Base-by-base conservation (phyloP, 2,888 invertebrate species). In the Netelia virgata region DNA sequence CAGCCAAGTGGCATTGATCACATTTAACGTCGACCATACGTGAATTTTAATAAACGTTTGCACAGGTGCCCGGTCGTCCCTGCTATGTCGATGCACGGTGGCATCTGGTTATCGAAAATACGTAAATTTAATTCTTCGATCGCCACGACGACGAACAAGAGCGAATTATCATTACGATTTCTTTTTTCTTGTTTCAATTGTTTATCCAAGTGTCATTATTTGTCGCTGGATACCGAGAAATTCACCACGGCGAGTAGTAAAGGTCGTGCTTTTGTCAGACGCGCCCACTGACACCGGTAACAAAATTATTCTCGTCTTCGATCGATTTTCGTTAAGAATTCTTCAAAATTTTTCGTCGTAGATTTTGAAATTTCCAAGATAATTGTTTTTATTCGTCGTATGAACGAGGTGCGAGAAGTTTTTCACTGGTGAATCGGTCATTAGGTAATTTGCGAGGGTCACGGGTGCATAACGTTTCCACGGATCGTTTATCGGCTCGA, bases 401-500 rank as follows among this genome's bases (percentile, higher is more conserved):
- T 28, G 11, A 61, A 61, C 3, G 8, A 23, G 18, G 61, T 20
- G 11, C 11, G 61, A 61, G 10, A 61, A 28, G 28, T 41, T 36
- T n/a, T 41, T 41, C 9, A 57, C n/a, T 36, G 23, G 41, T 16
- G 64, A 64, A 41, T 41, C 41, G 8, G 64, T 64, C 64, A 64
- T 41, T 41, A 23, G 18, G 47, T 3, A 47, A 73, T 47, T 20
- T 11, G 6, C 50, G 50, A 75, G 47, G 55, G 57, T 66, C 50
- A 20, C 14, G 28, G 28, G 16, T 43, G 18, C n/a, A 41, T 70
- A 68, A 69, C 57, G 61, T 74, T 74, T 63, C 14, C 61, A 41
- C n/a, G 55, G 50, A 83, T 75, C 74, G 64, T 70, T 79, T 79
- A 79, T 75, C 74, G 28, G 23, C 10, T 59, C 10, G 70, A 57